Conservation (phyloP, 2,888 invertebrate species). For the Portevinia maculata region DNA sequence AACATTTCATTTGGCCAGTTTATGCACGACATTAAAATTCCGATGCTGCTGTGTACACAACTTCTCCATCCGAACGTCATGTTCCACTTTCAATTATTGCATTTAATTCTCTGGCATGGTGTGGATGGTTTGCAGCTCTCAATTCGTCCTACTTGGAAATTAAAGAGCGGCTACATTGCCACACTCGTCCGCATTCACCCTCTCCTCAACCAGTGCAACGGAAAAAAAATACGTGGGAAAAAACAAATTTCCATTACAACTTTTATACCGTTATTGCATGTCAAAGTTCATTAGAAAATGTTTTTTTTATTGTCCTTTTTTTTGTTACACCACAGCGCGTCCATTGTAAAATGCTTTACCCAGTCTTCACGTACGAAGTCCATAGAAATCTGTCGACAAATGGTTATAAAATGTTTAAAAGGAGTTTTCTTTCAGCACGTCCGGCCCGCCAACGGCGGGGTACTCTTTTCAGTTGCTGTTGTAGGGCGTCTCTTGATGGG, state of each 20-base stretch:
- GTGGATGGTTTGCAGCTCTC: conserved; percentile 19
- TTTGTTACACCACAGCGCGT: conserved; percentile 11
- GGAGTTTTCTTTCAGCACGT: conserved; percentile 18
- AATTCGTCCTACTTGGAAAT: conserved; percentile 6
- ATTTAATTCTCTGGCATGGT: conserved; percentile 32
- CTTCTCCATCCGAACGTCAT: conserved; percentile 44
- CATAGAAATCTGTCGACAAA: conserved; percentile 49
- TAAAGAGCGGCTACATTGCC: background rate
- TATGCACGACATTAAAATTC: conserved; percentile 57
- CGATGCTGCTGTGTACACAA: conserved; percentile 16
- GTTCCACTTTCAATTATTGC: conserved; percentile 47
- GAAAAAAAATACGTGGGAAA: conserved; percentile 3
- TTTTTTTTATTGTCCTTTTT: conserved; percentile 11
- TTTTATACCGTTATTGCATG: conserved; percentile 71
- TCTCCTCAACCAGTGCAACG: background rate
- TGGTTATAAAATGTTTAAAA: background rate
- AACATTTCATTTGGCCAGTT: conserved; percentile 30
- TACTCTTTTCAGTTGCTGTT: conserved; percentile 42
- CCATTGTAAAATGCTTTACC: conserved; percentile 44
- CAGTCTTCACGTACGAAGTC: conserved; percentile 37
- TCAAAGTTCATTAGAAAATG: conserved; percentile 64
- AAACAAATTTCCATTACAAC: conserved; percentile 52
- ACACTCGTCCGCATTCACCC: background rate
- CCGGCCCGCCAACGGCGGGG: background rate
- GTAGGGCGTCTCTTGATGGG: background rate